phyloP scores from a whole-genome alignment of 2,113 vertebrate species.

The Nothoprocta perdicaria region DNA sequence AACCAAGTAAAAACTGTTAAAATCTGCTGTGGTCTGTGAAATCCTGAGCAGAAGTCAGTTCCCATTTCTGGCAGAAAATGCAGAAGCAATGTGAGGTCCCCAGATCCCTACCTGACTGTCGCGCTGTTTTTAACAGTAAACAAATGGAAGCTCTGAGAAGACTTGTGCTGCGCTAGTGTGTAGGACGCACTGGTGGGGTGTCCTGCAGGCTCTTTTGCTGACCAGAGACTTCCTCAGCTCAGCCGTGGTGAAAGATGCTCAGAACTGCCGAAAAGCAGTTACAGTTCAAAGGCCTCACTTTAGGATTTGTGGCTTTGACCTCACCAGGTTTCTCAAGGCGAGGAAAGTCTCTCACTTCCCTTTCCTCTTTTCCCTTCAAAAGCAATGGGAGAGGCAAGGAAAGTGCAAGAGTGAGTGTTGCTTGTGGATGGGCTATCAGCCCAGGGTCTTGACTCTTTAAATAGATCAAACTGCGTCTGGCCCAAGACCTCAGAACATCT shows the following conservation, averaged over 20 bases:
- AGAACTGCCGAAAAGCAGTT: not conserved
- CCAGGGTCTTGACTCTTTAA: not conserved
- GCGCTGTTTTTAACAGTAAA: not conserved
- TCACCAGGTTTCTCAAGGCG: not conserved
- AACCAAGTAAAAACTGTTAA: not conserved
- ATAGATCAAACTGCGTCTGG: not conserved
- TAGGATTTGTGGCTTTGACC: not conserved
- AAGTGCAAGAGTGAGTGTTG: not conserved
- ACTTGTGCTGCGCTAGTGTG: no score
- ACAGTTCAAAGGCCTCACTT: not conserved
- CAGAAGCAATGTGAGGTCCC: not conserved
- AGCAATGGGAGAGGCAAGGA: not conserved
- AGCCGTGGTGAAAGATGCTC: not conserved
- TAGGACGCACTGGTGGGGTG: not conserved
- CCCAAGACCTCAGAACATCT: not conserved
- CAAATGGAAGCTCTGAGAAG: not conserved
- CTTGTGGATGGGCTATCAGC: not conserved
- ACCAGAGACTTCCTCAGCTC: not conserved
- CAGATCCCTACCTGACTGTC: not conserved
- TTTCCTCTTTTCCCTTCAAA: not conserved
- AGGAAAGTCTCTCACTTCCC: not conserved
- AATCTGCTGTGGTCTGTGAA: not conserved
- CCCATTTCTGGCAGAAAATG: not conserved
- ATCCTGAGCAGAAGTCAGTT: not conserved
- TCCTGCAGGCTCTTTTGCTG: not conserved